A percentile compares a stretch with the other conserved stretches of the same genome.
These are phyloP conservation scores for Spisula subtruncata DNA, from an alignment of 2,888 invertebrate genomes.

Conservation along the genomic window DNA sequence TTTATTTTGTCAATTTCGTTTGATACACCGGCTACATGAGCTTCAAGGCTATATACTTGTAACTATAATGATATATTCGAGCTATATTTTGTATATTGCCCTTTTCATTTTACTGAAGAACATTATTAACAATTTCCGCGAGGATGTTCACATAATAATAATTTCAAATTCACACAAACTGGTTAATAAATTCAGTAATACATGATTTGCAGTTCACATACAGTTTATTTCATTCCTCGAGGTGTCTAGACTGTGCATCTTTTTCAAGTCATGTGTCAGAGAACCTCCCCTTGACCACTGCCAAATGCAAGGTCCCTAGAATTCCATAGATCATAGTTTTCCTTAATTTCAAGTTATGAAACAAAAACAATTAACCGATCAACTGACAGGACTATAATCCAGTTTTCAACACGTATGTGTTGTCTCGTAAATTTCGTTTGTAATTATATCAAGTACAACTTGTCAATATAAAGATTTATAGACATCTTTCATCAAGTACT, in stretches of 20 bases:
- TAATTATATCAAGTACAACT: background rate
- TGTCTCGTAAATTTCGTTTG: background rate
- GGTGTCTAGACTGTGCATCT: too few relatives aligned
- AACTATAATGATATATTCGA: background rate
- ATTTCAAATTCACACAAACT: background rate
- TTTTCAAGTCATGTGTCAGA: too few relatives aligned
- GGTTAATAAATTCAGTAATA: conserved; percentile 9
- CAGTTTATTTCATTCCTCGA: background rate
- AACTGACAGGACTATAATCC: too few relatives aligned
- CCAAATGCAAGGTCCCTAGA: too few relatives aligned
- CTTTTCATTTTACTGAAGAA: background rate
- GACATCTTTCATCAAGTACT: background rate
- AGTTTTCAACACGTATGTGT: too few relatives aligned
- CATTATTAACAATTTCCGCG: background rate
- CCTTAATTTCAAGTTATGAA: too few relatives aligned
- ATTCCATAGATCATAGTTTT: too few relatives aligned
- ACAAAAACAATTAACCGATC: too few relatives aligned
- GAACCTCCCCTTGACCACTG: too few relatives aligned
- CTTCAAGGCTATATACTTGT: too few relatives aligned
- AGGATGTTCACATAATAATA: background rate
- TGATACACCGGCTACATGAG: too few relatives aligned
- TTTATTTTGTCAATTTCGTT: too few relatives aligned
- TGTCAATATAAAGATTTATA: background rate
- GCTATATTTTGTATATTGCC: background rate
- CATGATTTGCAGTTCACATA: background rate